A percentile compares a stretch with the other conserved stretches of the same genome.
phyloP scores from a whole-genome alignment of 2,888 invertebrate genomes.

The Drosophila kuntzei region DNA sequence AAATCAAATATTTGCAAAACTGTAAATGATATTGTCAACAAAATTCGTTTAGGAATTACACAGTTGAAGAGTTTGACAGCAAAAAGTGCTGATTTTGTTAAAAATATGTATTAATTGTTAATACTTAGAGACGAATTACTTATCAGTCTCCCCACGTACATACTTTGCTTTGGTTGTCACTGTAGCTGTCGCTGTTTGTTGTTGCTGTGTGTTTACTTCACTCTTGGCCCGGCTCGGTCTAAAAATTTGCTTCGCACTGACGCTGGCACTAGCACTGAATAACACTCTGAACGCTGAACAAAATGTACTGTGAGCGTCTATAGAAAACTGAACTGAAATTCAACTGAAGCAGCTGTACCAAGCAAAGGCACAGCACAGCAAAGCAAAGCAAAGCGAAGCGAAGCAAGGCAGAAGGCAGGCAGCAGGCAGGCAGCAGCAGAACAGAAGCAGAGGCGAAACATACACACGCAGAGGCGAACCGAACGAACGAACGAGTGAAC shows the following conservation, averaged over 20 bases:
- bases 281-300: constrained; percentile 70
- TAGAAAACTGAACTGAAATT: constrained; percentile 82
- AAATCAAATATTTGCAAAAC: not conserved
- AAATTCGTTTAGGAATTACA: not conserved
- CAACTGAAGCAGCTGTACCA: constrained; percentile 81
- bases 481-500: constrained; percentile 70
- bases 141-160: constrained; percentile 52
- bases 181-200: constrained; percentile 26
- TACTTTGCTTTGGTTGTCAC: constrained; percentile 71
- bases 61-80: not conserved
- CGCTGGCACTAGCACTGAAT: constrained; percentile 51
- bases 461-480: constrained; percentile 40
- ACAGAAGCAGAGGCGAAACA: constrained; percentile 57
- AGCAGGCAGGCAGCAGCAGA: constrained; percentile 40
- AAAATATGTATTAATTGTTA: not conserved
- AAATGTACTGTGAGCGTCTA: constrained; percentile 78
- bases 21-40: not conserved
- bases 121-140: constrained; percentile 13
- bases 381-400: constrained; percentile 63
- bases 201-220: constrained; percentile 47
- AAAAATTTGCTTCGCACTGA: constrained; percentile 58
- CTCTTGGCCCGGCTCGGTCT: constrained; percentile 61
- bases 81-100: constrained; percentile 1
- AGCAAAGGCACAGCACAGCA: constrained; percentile 67
- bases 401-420: constrained; percentile 32